Base-by-base conservation (phyloP, 2,888 invertebrate species). In the Cheiracanthium punctorium region DNA sequence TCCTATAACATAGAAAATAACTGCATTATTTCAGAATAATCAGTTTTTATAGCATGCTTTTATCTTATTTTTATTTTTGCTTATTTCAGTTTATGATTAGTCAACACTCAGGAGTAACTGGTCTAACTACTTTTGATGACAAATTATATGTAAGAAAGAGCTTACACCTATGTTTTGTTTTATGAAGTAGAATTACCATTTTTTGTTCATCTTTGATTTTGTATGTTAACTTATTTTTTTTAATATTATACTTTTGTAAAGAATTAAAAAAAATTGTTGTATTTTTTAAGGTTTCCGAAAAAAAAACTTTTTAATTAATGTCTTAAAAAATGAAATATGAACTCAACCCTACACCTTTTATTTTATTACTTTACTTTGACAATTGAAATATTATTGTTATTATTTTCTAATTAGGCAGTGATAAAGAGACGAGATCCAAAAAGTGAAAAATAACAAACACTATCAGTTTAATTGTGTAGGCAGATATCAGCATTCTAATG, bases 1-100 rank as follows among this genome's bases (percentile, higher is more conserved):
- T n/a, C n/a, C n/a, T n/a, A n/a, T n/a, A n/a, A n/a, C n/a, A n/a
- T n/a, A n/a, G n/a, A n/a, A n/a, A n/a, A n/a, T n/a, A n/a, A n/a
- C n/a, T n/a, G n/a, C n/a, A n/a, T n/a, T n/a, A n/a, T n/a, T n/a
- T n/a, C n/a, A n/a, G n/a, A n/a, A n/a, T n/a, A n/a, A n/a, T n/a
- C n/a, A 7, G 37, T 37, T 37, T 37, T 37, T 58, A 58, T 43
- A 8, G 72, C 29, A 72, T 72, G 72, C 72, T n/a, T 67, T 67
- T 29, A 17, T 28, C 28, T 33, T 77, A 71, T 70, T 67, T 73
- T 52, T 52, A 81, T n/a, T 71, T 52, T 30, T 85, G 79, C 85
- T 75, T 79, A 74, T 58, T 86, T 80, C 85, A 86, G 85, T 86
- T 80, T 84, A 69, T 80, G 80, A 86, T 33, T 86, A 80, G 74